These are phyloP conservation scores for Mus caroli DNA, from an alignment of 2,797 vertebrate species.

Conservation along the genomic window DNA sequence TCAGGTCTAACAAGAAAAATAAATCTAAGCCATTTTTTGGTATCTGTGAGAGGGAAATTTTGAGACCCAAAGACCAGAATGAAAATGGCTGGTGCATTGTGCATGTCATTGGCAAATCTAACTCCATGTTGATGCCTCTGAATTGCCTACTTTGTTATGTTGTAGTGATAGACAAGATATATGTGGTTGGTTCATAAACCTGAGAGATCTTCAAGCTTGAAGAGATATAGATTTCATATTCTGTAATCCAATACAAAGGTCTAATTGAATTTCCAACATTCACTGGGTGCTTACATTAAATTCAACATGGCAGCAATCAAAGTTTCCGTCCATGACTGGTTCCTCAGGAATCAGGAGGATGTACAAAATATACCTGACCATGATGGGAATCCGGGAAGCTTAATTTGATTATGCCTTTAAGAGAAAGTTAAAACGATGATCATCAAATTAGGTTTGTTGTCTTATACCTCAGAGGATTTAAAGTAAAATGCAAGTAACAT, in stretches of 20 bases:
- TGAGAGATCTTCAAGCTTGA: not conserved
- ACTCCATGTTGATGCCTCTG: not conserved
- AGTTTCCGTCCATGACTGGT: not conserved
- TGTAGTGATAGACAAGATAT: not conserved
- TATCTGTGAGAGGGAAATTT: not conserved
- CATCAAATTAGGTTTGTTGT: not conserved
- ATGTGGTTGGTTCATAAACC: not conserved
- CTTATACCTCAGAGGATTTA: not conserved
- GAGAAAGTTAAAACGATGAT: not conserved
- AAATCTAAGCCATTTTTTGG: not conserved
- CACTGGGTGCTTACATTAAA: not conserved
- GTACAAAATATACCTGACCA: not conserved
- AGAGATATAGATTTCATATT: conserved; percentile 6
- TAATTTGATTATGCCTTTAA: not conserved
- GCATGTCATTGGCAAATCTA: not conserved
- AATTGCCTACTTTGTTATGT: not conserved
- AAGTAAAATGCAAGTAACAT: conserved; percentile 8
- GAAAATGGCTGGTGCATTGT: not conserved
- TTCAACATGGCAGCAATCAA: not conserved
- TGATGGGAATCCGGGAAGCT: rapidly evolving
- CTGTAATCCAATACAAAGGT: not conserved
- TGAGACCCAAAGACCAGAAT: not conserved
- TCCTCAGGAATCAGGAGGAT: not conserved
- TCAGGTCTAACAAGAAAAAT: not conserved
- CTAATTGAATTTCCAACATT: conserved; percentile 18